Conservation (phyloP, 2,888 invertebrate genomes). For the Gymnocheta viridis region DNA sequence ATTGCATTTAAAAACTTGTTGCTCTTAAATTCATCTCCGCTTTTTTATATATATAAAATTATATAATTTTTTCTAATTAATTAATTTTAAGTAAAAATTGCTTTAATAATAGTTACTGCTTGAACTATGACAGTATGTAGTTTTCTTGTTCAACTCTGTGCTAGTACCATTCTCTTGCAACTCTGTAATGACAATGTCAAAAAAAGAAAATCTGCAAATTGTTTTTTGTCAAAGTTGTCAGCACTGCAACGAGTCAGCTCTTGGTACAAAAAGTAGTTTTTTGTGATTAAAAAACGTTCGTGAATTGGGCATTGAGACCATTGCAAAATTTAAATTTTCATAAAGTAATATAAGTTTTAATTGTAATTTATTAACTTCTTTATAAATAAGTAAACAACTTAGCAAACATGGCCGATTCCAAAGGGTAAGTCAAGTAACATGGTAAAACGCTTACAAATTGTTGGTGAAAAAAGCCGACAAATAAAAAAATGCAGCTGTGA, state of each 20-base stretch:
- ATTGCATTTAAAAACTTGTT: too few relatives aligned
- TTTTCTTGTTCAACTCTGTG: conserved; percentile 3
- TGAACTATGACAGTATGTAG: too few relatives aligned
- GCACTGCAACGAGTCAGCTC: conserved; percentile 67
- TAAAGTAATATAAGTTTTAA: conserved; percentile 59
- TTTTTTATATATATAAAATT: too few relatives aligned
- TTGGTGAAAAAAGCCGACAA: conserved; percentile 74
- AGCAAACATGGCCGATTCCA: conserved; percentile 80
- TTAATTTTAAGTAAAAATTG: too few relatives aligned
- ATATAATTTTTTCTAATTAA: too few relatives aligned
- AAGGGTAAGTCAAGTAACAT: conserved; percentile 78
- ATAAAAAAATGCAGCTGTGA: conserved; percentile 61
- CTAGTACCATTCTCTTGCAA: neutral
- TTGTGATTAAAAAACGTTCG: conserved; percentile 61
- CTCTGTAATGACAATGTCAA: conserved; percentile 69
- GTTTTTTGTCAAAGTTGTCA: conserved; percentile 63
- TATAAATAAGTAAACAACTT: conserved; percentile 67
- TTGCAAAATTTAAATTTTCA: conserved; percentile 35
- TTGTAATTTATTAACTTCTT: conserved; percentile 63
- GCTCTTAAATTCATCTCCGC: too few relatives aligned
- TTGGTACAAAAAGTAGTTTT: conserved; percentile 57
- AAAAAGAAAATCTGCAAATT: conserved; percentile 46
- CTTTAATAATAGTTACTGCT: too few relatives aligned
- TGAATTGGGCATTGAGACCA: conserved; percentile 52
- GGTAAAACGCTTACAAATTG: neutral